Evolutionary conservation across 2,888 invertebrate genomes (phyloP).

Genomic region (Drosophila flavopinicola): DNA sequence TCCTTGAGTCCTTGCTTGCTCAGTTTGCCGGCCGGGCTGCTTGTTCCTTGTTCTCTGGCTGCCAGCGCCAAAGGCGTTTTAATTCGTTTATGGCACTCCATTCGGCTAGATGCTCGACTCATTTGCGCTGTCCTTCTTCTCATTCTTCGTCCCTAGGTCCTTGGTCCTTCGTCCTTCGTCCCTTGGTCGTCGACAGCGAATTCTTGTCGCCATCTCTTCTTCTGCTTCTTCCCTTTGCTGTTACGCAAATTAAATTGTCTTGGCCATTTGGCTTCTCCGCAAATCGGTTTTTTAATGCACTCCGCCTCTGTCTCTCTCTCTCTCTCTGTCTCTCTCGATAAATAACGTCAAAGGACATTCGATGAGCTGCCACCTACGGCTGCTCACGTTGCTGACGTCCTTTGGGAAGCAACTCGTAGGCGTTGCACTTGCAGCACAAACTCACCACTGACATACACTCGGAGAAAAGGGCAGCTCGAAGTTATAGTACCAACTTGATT

Average conservation of each 20-base stretch:
- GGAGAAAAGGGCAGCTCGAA: too few species aligned
- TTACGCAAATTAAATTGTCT: constrained; percentile 72
- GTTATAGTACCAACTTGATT: too few species aligned
- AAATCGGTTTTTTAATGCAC: constrained; percentile 57
- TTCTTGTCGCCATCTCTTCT: too few species aligned
- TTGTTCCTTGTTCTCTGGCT: constrained; percentile 22
- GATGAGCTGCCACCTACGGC: background rate
- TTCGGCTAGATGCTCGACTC: constrained; percentile 12
- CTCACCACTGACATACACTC: too few species aligned
- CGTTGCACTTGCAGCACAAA: constrained; percentile 4
- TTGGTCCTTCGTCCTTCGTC: too few species aligned
- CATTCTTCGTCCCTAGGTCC: constrained; percentile 1
- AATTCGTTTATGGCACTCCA: constrained; percentile 62
- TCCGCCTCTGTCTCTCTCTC: background rate
- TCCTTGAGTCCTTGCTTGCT: constrained; percentile 3
- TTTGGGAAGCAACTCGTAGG: background rate
- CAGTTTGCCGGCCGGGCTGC: background rate
- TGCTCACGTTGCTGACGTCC: constrained; percentile 7
- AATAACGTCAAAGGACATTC: constrained; percentile 17
- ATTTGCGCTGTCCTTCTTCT: constrained; percentile 25
- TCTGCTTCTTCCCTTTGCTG: constrained; percentile 22
- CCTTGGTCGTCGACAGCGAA: background rate
- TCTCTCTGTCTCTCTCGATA: constrained; percentile 12
- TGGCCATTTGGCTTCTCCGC: constrained; percentile 48
- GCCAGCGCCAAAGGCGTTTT: constrained; percentile 67